Conservation (phyloP, 2,113 vertebrate species). For the Nothocercus nigrocapillus region DNA sequence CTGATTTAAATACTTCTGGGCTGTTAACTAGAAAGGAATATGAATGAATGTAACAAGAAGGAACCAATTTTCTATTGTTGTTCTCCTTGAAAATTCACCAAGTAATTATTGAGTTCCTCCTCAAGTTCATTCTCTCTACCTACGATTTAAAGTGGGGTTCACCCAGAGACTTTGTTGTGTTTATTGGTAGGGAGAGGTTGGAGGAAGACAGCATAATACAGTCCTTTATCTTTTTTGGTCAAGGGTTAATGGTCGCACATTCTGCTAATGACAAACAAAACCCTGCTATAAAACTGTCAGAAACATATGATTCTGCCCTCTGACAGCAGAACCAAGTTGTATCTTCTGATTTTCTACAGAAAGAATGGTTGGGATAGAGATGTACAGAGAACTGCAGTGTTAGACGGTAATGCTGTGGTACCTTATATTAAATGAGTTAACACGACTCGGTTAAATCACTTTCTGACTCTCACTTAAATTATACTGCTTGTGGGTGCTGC, state of each 20-base stretch:
- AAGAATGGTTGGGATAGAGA: not conserved
- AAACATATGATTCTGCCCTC: not conserved
- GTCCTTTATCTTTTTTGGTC: not conserved
- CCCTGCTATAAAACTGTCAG: not conserved
- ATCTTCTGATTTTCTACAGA: not conserved
- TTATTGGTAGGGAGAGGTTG: not conserved
- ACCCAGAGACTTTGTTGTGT: not conserved
- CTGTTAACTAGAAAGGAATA: not conserved
- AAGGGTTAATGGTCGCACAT: not conserved
- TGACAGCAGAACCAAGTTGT: not conserved
- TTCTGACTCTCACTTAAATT: not conserved
- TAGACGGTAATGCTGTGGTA: not conserved
- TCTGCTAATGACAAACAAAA: not conserved
- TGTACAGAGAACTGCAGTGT: not conserved
- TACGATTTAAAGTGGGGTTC: not conserved
- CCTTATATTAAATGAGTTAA: not conserved
- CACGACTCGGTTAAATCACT: not conserved
- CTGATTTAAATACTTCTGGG: slow-evolving; percentile 74
- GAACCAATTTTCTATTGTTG: not conserved
- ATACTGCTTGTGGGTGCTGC: not conserved
- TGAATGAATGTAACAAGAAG: not conserved
- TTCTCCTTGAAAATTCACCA: not conserved
- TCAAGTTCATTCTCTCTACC: not conserved
- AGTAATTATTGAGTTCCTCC: not conserved
- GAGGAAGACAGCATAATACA: not conserved